Evolutionary conservation across 2,113 vertebrate genomes (phyloP).

Genomic region (Zapus hudsonius): DNA sequence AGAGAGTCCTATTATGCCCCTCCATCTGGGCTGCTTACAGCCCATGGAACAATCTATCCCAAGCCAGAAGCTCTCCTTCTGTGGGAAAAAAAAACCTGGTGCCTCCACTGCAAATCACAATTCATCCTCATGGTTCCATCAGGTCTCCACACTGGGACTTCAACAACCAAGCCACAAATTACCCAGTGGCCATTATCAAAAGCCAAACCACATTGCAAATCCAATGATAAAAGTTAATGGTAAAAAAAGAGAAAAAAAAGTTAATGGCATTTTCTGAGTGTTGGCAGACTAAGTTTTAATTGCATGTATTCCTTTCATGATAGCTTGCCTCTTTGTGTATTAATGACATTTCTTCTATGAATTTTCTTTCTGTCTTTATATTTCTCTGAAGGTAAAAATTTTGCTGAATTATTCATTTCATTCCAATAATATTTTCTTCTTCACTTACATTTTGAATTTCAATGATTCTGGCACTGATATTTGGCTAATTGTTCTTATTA

Average conservation of each 20-base stretch:
- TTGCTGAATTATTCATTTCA: not conserved
- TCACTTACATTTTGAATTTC: slow-evolving; percentile 50
- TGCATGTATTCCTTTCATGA: not conserved
- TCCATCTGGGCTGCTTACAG: too few species aligned
- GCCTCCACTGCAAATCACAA: too few species aligned
- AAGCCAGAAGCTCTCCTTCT: too few species aligned
- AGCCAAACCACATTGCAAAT: too few species aligned
- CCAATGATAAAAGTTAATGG: too few species aligned
- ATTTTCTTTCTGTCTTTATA: slow-evolving; percentile 30
- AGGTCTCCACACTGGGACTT: too few species aligned
- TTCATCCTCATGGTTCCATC: too few species aligned
- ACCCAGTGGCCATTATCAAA: too few species aligned
- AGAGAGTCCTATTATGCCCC: too few species aligned
- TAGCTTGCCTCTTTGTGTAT: not conserved
- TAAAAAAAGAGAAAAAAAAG: not conserved
- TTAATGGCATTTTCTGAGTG: not conserved
- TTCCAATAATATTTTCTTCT: slow-evolving; percentile 18
- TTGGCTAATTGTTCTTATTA: slow-evolving; percentile 51
- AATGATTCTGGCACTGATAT: slow-evolving; percentile 29
- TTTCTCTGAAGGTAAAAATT: slow-evolving; percentile 59
- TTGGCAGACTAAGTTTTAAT: not conserved
- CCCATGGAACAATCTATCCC: too few species aligned
- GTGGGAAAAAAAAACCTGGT: too few species aligned
- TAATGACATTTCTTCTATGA: slow-evolving; percentile 39
- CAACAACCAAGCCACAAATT: too few species aligned